Percentiles rank a stretch among this genome's conserved stretches.
Conservation (phyloP, 2,113 vertebrate genomes). For the Microtus oregoni region DNA sequence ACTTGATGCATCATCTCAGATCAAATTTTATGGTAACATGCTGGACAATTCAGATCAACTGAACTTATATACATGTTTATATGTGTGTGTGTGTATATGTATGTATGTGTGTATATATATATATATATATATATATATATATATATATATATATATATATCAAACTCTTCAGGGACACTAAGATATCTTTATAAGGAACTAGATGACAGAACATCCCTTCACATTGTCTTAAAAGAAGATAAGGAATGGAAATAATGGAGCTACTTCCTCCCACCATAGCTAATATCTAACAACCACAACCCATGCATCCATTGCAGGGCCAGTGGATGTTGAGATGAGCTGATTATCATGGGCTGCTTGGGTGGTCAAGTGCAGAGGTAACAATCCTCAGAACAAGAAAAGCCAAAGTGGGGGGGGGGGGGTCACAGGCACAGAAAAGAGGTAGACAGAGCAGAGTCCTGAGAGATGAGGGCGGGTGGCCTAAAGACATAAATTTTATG, state of each 20-base stretch:
- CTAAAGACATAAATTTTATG: neutral
- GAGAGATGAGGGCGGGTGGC: neutral
- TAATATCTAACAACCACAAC: too few relatives aligned
- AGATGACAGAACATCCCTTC: fast-evolving
- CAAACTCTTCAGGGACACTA: neutral
- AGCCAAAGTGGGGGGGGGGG: too few relatives aligned
- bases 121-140: too few relatives aligned
- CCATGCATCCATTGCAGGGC: neutral
- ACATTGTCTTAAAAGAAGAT: neutral
- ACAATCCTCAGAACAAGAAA: neutral
- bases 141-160: too few relatives aligned
- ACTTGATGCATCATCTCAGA: neutral
- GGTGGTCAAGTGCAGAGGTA: neutral
- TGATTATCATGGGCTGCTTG: fast-evolving
- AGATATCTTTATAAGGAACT: neutral
- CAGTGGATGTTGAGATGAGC: neutral
- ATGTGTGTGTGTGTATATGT: too few relatives aligned
- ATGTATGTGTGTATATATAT: too few relatives aligned
- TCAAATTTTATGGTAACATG: neutral
- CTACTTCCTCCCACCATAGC: neutral
- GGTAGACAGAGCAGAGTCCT: neutral
- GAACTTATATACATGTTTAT: neutral
- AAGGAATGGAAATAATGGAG: neutral
- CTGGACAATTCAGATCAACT: neutral
- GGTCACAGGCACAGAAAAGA: neutral